Percentiles rank a stretch among this genome's conserved stretches.
Evolutionary conservation across 2,888 invertebrate genomes (phyloP).

Genomic region (Eristalis tenax): DNA sequence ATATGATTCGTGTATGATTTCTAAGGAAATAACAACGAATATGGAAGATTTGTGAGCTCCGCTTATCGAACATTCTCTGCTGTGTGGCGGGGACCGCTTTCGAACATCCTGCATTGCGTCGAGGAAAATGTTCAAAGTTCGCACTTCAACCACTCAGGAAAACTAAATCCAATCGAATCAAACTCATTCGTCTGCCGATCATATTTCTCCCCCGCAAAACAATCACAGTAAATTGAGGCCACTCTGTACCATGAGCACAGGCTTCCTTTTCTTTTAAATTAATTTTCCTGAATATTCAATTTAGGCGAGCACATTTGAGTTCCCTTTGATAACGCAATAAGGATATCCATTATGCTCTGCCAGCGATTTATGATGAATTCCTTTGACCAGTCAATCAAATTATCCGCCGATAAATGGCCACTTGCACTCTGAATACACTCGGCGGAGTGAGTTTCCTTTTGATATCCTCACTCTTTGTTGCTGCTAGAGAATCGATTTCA

Average conservation of each 20-base stretch:
- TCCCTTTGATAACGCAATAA: slow-evolving; percentile 51
- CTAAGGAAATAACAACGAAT: too few species aligned
- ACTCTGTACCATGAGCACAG: not conserved
- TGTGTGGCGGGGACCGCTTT: too few species aligned
- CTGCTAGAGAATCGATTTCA: slow-evolving; percentile 61
- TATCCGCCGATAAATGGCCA: slow-evolving; percentile 70
- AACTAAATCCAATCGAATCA: not conserved
- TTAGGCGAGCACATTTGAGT: slow-evolving; percentile 1
- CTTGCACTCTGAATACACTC: slow-evolving; percentile 53
- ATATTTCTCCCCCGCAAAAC: not conserved
- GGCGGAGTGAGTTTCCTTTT: slow-evolving; percentile 60
- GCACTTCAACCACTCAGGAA: not conserved
- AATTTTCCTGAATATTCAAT: slow-evolving; percentile 65
- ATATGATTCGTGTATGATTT: too few species aligned
- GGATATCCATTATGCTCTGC: slow-evolving; percentile 65
- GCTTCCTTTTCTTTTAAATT: slow-evolving; percentile 38
- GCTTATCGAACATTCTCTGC: not conserved
- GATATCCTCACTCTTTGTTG: slow-evolving; percentile 59
- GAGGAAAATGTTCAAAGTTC: not conserved
- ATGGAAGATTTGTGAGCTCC: not conserved
- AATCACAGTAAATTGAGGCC: not conserved
- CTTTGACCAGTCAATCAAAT: slow-evolving; percentile 75
- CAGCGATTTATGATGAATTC: slow-evolving; percentile 57
- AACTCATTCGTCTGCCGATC: not conserved
- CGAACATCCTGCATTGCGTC: too few species aligned